phyloP scores from a whole-genome alignment of 2,888 invertebrate species.

The Lasioglossum pauxillum region DNA sequence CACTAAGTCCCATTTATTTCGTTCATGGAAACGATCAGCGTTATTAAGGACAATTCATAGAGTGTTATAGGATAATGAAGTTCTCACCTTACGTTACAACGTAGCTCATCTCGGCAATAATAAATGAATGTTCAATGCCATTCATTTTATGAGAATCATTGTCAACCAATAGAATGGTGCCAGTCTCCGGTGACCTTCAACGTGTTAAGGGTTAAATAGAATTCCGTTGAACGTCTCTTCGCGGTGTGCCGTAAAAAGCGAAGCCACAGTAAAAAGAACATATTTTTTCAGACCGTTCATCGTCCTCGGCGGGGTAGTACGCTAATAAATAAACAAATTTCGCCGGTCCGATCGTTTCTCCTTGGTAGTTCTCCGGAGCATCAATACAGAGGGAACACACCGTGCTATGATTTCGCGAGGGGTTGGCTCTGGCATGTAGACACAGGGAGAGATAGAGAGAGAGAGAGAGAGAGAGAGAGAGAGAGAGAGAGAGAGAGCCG shows the following conservation, averaged over 20 bases:
- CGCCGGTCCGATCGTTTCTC: not conserved
- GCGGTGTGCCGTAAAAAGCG: not conserved
- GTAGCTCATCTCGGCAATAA: too few relatives aligned
- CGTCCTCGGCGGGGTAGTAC: not conserved
- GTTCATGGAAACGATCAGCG: not conserved
- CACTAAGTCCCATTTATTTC: too few relatives aligned
- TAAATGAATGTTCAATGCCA: not conserved
- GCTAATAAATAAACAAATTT: not conserved
- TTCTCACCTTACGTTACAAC: not conserved
- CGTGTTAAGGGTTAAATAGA: not conserved
- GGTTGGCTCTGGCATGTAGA: not conserved
- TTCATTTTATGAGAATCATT: not conserved
- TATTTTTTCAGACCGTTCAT: not conserved
- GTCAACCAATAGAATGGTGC: not conserved
- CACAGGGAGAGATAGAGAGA: not conserved
- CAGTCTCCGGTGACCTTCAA: not conserved
- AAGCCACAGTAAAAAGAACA: not conserved
- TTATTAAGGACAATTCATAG: not conserved
- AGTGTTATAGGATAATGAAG: not conserved
- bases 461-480: not conserved
- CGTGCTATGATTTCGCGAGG: not conserved
- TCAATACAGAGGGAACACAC: not conserved
- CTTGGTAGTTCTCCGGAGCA: not conserved
- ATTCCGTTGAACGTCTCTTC: not conserved
- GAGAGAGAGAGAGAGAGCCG: not conserved